Conservation (phyloP, 2,113 vertebrate species). For the Pterocles burchelli region DNA sequence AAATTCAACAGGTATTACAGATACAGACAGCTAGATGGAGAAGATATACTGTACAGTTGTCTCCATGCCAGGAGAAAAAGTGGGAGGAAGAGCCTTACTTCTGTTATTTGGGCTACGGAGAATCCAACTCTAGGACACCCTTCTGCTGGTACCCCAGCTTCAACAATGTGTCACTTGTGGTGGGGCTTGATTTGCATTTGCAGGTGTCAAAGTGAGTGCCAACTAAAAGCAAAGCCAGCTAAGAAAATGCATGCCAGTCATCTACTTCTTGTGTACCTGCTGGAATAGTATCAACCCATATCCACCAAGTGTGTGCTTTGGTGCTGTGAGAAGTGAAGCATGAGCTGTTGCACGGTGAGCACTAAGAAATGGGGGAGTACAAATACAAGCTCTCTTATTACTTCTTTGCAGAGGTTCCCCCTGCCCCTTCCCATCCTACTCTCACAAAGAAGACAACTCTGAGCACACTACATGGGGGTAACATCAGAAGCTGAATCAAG, state of each 20-base stretch:
- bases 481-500: background rate
- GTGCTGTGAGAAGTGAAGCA: background rate
- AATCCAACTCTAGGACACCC: background rate
- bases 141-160: background rate
- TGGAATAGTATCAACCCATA: background rate
- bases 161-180: fast-evolving
- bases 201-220: background rate
- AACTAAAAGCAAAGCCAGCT: background rate
- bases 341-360: background rate
- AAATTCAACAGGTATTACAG: background rate
- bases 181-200: background rate
- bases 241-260: fast-evolving
- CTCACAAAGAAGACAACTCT: background rate
- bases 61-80: background rate
- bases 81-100: background rate
- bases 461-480: background rate
- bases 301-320: background rate
- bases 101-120: background rate
- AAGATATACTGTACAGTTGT: background rate
- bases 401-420: background rate
- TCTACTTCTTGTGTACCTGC: background rate
- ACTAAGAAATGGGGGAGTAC: background rate
- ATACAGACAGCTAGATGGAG: background rate
- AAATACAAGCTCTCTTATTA: background rate
- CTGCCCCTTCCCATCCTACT: background rate